Conservation (phyloP, 2,113 vertebrate genomes). For the Rhipidura dahli region DNA sequence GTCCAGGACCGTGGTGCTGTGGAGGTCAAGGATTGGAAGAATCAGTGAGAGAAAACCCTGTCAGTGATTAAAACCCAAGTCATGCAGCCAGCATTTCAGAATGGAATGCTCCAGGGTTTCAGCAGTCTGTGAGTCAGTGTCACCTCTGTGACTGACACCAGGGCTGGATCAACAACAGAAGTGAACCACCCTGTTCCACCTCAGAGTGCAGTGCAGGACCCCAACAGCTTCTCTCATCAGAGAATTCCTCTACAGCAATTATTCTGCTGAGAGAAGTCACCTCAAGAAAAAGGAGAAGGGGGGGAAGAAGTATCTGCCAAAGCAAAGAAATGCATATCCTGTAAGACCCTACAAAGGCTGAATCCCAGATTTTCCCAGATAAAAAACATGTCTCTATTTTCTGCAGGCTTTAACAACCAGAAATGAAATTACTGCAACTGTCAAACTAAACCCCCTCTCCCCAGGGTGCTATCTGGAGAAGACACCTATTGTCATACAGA, state of each 20-base stretch:
- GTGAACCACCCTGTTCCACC: neutral
- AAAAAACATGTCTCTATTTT: neutral
- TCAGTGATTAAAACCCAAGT: neutral
- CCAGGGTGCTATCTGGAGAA: neutral
- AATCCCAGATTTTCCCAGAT: neutral
- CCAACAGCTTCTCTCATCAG: neutral
- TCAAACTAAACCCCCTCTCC: neutral
- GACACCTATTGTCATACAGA: neutral
- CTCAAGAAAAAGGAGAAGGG: neutral
- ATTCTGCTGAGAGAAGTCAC: neutral
- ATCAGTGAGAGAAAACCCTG: neutral
- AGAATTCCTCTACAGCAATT: neutral
- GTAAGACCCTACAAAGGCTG: accelerated
- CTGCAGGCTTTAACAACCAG: neutral
- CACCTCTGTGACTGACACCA: neutral
- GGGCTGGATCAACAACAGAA: neutral
- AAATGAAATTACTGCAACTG: neutral
- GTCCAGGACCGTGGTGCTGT: slow-evolving; percentile 83
- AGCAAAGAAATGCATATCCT: neutral
- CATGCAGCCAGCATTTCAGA: neutral
- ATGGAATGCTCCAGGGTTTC: neutral
- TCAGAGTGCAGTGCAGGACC: neutral
- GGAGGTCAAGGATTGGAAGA: neutral
- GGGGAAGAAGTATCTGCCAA: neutral
- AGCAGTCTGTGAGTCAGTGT: neutral